Base-by-base conservation (phyloP, 2,113 vertebrate species). In the Pipa parva region DNA sequence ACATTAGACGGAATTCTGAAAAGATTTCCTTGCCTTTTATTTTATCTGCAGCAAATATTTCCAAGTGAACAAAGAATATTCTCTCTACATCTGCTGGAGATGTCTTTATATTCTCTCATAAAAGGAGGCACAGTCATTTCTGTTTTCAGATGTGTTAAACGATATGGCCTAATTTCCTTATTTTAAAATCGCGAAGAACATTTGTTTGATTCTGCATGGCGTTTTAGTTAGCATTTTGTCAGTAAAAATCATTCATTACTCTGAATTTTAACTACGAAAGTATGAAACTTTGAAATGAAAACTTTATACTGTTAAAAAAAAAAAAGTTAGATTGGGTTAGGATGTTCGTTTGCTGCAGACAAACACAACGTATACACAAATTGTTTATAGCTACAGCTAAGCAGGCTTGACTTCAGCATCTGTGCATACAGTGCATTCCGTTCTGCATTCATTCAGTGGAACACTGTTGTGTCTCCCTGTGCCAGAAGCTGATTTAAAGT, bases 41-140 rank as follows among this genome's bases (percentile, higher is more conserved):
- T 67, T 57, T 50, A 58, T 59, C 45, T 29, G 24, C 46, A 18
- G 4, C n/a, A 15, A 36, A 49, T 31, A 46, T 58, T 48, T 45
- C 17, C 52, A 29, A 25, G 29, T 25, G 27, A 39, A 15, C 29
- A 15, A 20, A 68, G 64, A 50, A 59, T 36, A 59, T 49, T 36
- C 42, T 59, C 31, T 13, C 4, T 39, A 51, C 42, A 17, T 73
- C 64, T 79, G 71, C 65, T 70, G 73, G 68, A 36, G 73, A 48
- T 59, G 31, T 62, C 63, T 42, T 76, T 77, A 73, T 57, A 42
- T 57, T 69, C 75, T 56, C 59, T 56, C 68, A 71, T 78, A 71
- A 77, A 82, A 81, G 64, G 22, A 72, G 70, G 52, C 60, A 20
- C 21, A 36, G 13, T 59, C 2, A 28, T 52, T 68, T 75, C 25